Base-by-base conservation (phyloP, 2,797 vertebrate genomes). In the Myiothlypis coronata region DNA sequence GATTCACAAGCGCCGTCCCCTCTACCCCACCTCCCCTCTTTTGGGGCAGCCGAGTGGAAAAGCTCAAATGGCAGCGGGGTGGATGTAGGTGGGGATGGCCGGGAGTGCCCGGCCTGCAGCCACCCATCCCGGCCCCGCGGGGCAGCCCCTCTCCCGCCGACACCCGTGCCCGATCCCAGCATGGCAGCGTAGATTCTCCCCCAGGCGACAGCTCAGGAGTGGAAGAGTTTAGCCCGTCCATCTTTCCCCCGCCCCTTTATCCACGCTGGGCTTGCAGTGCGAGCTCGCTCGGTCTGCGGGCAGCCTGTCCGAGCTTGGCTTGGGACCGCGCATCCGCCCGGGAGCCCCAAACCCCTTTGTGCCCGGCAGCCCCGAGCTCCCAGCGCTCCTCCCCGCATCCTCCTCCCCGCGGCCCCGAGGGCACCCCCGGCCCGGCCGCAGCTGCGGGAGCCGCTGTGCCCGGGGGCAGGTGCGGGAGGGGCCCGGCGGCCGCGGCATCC, bases 1-100 rank as follows among this genome's bases (percentile, higher is more conserved):
- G 78, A 93, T 97, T 97, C 94, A 87, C 92, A 53, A 97, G 81
- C 67, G 21, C 65, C 15, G 75, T 93, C 76, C 82, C 63, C 93
- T 90, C 76, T 76, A 72, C 68, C 79, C 47, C 84, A 57, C 60
- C 83, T 14, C 49, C 6, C 75, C 55, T 70, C 41, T 69, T 60
- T 49, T n/a, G 80, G 91, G 84, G 94, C 94, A 97, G 93, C 92
- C 78, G 87, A 96, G 89, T 95, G 96, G 96, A 97, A 97, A 97
- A 96, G 89, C 84, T 90, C 90, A 93, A 97, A 94, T 60, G 89
- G 93, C 93, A 83, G 87, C 22, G 57, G 78, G 71, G 49, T 39
- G 46, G 46, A 39, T 23, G 23, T 14, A 39, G 76, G 37, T 70
- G 49, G 77, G 79, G 67, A 41, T 27, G 52, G 60, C 13, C 14